Evolutionary conservation across 2,888 invertebrate genomes (phyloP).

Genomic region (Atethmia centrago): DNA sequence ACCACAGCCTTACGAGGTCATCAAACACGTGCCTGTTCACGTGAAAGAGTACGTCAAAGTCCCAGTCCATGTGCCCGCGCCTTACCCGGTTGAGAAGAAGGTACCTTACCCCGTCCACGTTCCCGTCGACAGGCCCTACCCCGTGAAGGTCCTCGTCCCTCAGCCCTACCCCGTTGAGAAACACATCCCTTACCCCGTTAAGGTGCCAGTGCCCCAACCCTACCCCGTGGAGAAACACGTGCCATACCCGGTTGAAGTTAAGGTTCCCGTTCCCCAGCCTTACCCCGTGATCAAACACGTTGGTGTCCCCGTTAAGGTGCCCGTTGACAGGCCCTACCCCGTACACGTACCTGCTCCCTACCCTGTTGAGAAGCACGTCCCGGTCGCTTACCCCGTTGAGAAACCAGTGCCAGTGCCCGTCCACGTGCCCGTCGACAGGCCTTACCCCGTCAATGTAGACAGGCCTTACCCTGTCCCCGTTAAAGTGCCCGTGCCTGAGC

Average conservation of each 20-base stretch:
- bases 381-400: conserved; percentile 91
- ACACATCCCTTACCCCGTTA: conserved; percentile 93
- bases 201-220: conserved; percentile 94
- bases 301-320: conserved; percentile 92
- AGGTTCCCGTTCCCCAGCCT: conserved; percentile 94
- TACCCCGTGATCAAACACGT: conserved; percentile 93
- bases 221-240: conserved; percentile 95
- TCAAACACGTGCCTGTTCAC: conserved; percentile 92
- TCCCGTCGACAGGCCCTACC: conserved; percentile 94
- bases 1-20: conserved; percentile 93
- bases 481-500: conserved; percentile 90
- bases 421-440: conserved; percentile 91
- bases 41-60: conserved; percentile 95
- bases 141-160: conserved; percentile 94
- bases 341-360: conserved; percentile 92
- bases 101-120: conserved; percentile 93
- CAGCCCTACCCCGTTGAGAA: conserved; percentile 95
- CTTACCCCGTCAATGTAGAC: conserved; percentile 90
- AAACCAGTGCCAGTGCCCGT: conserved; percentile 92
- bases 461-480: conserved; percentile 89
- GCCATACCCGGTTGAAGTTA: conserved; percentile 93
- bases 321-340: conserved; percentile 93
- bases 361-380: conserved; percentile 91
- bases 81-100: conserved; percentile 95
- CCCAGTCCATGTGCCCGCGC: conserved; percentile 94